A percentile compares a stretch with the other conserved stretches of the same genome.
These are phyloP conservation scores for Drosophila bifasciata DNA, from an alignment of 1,140 invertebrate genomes.

Conservation along the genomic window DNA sequence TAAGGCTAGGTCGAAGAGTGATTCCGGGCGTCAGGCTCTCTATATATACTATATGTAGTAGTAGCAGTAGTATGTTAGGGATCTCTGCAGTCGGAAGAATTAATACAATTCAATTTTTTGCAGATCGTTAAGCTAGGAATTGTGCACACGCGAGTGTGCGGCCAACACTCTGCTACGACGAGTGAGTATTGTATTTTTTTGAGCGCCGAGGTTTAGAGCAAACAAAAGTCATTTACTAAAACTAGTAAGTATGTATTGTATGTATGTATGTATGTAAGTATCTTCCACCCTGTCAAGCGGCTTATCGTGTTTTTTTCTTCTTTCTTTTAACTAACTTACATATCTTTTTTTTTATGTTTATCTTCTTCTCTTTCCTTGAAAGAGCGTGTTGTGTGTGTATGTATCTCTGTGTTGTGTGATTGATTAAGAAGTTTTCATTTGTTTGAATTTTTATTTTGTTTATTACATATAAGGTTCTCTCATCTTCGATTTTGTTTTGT, in stretches of 20 bases:
- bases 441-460: conserved; percentile 43
- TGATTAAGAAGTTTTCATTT: conserved; percentile 58
- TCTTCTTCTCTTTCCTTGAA: conserved; percentile 17
- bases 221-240: no score
- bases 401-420: conserved; percentile 48
- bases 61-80: no score
- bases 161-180: conserved; percentile 11
- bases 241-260: no score
- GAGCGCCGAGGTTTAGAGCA: conserved; percentile 2
- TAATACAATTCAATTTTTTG: not conserved
- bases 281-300: no score
- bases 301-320: no score
- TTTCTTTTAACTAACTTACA: no score
- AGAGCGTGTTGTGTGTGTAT: conserved; percentile 9
- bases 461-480: conserved; percentile 43
- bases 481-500: conserved; percentile 10
- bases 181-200: no score
- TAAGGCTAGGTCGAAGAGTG: conserved; percentile 71
- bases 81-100: conserved; percentile 21
- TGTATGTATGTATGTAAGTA: no score
- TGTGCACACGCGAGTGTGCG: not conserved
- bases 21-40: conserved; percentile 20
- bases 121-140: conserved; percentile 17
- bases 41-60: not conserved
- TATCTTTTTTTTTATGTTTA: conserved; percentile 9